phyloP scores from a whole-genome alignment of 2,797 vertebrate genomes.

The Paguma larvata region DNA sequence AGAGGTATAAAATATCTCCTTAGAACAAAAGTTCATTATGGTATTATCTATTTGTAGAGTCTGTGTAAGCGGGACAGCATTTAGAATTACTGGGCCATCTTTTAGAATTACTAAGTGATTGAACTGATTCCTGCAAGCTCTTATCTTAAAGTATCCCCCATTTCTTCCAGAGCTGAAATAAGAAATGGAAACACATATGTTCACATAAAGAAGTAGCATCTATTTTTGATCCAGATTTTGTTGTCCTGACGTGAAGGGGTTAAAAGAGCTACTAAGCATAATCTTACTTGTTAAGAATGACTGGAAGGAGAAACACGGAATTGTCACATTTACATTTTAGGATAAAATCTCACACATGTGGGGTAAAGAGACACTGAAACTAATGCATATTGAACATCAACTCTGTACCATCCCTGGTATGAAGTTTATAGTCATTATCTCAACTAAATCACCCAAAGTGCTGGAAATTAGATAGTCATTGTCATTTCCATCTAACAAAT shows the following conservation, averaged over 20 bases:
- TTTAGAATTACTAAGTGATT: constrained; percentile 31
- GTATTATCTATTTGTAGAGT: constrained; percentile 48
- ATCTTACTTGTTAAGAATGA: not conserved
- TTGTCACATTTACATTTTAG: constrained; percentile 56
- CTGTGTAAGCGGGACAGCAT: constrained; percentile 10
- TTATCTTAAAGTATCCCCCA: not conserved
- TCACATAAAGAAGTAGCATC: not conserved
- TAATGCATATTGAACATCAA: not conserved
- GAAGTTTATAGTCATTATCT: constrained; percentile 29
- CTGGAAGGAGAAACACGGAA: not conserved
- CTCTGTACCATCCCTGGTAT: not conserved
- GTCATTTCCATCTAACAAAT: not conserved
- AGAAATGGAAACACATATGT: not conserved
- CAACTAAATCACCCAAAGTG: not conserved
- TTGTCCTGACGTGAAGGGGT: constrained; percentile 23
- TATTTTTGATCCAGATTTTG: constrained; percentile 29
- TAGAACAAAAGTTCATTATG: constrained; percentile 54
- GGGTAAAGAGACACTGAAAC: constrained; percentile 21
- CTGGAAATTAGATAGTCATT: constrained; percentile 10
- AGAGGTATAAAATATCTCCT: constrained; percentile 54
- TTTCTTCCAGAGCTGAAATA: not conserved
- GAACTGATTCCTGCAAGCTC: constrained; percentile 55
- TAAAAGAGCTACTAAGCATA: not conserved
- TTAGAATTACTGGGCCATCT: constrained; percentile 40
- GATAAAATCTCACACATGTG: constrained; percentile 31